Conservation (phyloP, 23 tunicate species). For the Corella eumyota region DNA sequence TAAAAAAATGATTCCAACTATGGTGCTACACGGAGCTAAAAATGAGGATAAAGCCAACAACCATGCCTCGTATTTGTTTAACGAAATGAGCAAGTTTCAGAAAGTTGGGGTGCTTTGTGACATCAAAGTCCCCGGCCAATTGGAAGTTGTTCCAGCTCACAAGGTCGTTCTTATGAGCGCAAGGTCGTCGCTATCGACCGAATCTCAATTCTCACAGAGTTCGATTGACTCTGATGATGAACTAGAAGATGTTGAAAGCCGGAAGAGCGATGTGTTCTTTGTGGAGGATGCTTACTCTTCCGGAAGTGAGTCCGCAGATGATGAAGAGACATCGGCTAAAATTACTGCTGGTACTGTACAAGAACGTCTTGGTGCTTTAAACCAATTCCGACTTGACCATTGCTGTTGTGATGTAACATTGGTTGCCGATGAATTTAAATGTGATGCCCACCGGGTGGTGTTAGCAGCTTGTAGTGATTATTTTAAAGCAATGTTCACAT, state of each 20-base stretch:
- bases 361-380: constrained; percentile 29
- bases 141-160: constrained; percentile 43
- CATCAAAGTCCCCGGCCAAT: constrained; percentile 27
- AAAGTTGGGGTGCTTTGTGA: constrained; percentile 71
- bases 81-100: constrained; percentile 59
- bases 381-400: constrained; percentile 32
- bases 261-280: constrained; percentile 20
- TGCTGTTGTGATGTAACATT: constrained; percentile 76
- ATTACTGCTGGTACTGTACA: constrained; percentile 5
- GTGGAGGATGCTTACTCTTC: constrained; percentile 44
- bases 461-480: constrained; percentile 89
- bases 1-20: too few relatives aligned
- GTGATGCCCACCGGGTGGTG: constrained; percentile 67
- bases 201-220: background rate
- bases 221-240: background rate
- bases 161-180: constrained; percentile 65
- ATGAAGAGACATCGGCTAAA: background rate
- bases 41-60: too few relatives aligned
- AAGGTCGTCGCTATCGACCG: constrained; percentile 3
- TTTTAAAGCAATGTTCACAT: constrained; percentile 79
- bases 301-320: too few relatives aligned
- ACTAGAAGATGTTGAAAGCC: too few relatives aligned
- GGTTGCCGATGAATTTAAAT: constrained; percentile 18
- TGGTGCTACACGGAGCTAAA: too few relatives aligned
- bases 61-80: constrained; percentile 48